These are phyloP conservation scores for Trachelus iudaicus DNA, from an alignment of 2,888 invertebrate species.

Conservation along the genomic window DNA sequence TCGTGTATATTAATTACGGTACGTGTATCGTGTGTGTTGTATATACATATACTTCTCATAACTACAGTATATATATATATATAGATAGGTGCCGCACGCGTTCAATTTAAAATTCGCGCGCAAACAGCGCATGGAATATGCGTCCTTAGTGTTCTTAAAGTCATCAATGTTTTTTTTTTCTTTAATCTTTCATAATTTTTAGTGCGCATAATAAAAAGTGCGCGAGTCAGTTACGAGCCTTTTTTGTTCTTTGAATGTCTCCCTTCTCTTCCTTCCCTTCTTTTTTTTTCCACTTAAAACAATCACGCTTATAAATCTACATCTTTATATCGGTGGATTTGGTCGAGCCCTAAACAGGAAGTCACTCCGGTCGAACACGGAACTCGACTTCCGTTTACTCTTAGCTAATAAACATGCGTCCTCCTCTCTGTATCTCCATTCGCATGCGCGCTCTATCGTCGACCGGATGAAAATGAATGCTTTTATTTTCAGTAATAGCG, in stretches of 20 bases:
- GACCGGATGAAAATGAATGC: neutral
- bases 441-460: neutral
- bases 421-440: neutral
- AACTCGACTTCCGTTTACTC: neutral
- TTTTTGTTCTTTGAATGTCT: slow-evolving; percentile 8
- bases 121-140: neutral
- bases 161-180: neutral
- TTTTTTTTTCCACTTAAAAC: neutral
- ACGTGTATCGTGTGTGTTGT: neutral
- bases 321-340: neutral
- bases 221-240: neutral
- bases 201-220: neutral
- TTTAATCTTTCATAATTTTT: neutral
- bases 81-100: neutral
- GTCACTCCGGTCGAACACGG: neutral
- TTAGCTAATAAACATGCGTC: neutral
- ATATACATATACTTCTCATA: slow-evolving; percentile 3
- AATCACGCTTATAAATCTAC: neutral
- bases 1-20: neutral
- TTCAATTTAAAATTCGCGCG: neutral
- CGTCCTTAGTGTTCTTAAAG: slow-evolving; percentile 3
- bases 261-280: neutral
- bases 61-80: slow-evolving; percentile 25
- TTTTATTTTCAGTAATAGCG: neutral
- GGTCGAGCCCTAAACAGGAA: neutral